These are phyloP conservation scores for Chamaetylas fuelleborni DNA, from an alignment of 2,113 vertebrate genomes.

Conservation along the genomic window DNA sequence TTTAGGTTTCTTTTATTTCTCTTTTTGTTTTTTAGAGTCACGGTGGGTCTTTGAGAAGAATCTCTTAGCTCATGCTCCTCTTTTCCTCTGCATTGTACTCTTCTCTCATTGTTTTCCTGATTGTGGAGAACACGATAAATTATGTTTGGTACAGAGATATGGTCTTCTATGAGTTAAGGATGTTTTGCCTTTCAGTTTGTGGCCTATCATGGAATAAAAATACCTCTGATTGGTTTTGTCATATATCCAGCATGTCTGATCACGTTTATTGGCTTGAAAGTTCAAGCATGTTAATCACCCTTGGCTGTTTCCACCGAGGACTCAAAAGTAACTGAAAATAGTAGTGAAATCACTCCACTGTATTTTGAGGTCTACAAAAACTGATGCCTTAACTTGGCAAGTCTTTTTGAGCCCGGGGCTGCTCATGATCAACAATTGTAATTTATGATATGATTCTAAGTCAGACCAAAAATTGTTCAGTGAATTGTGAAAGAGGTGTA, in stretches of 20 bases:
- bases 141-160: neutral
- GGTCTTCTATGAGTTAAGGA: neutral
- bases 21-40: neutral
- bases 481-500: neutral
- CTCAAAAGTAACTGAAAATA: neutral
- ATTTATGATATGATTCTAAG: neutral
- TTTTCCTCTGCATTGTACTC: neutral
- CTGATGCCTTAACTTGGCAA: neutral
- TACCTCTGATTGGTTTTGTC: neutral
- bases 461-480: neutral
- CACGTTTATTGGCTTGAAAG: too few species aligned
- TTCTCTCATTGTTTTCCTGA: neutral
- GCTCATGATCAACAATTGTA: neutral
- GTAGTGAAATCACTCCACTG: neutral
- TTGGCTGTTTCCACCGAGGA: neutral
- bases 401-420: neutral
- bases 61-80: neutral
- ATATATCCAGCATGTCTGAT: neutral
- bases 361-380: neutral
- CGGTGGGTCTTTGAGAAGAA: neutral
- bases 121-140: neutral
- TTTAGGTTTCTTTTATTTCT: neutral
- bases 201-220: neutral
- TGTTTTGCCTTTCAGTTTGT: neutral
- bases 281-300: too few species aligned